Base-by-base conservation (phyloP, 2,797 vertebrate genomes). In the Sebastes vulpes region DNA sequence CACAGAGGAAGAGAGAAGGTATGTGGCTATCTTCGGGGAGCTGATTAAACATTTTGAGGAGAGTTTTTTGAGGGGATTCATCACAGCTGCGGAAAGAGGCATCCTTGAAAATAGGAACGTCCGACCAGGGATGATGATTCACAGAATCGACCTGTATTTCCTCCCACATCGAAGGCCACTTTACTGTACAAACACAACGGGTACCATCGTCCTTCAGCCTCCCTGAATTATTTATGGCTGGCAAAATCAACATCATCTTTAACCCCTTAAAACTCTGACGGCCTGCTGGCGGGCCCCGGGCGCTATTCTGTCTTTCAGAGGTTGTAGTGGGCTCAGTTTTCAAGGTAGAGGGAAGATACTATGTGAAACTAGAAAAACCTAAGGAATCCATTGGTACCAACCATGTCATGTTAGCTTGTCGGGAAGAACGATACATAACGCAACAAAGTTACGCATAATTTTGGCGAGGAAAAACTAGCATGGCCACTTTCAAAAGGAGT, bases 41-140 rank as follows among this genome's bases (percentile, higher is more conserved):
- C 56, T 61, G 72, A 87, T 84, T 82, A 65, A 58, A 72, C 66
- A 67, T 82, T 65, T n/a, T 18, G 16, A 61, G 59, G 59, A 35
- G 12, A 63, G 60, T 42, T 42, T 42, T 78, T 42, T 78, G 46
- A 79, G 72, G 61, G 68, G 53, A 60, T 78, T 77, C 54, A 71
- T 75, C 70, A 70, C 20, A 31, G 50, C 10, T 14, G 65, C 38
- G 35, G 65, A 65, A 83, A 69, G 65, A 60, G 14, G 31, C 31
- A 67, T 58, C 64, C 48, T 68, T 83, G 67, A 82, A 83, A 81
- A 65, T 21, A 72, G 28, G 10, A 73, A 73, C 8, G 6, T 60
- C 57, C 21, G 56, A 74, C 25, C 52, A 29, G 28, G 35, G 82
- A 42, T 20, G 6, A 76, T 29, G 28, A 54, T 53, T 79, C 50